Percentiles rank a stretch among this genome's conserved stretches.
Conservation (phyloP, 2,797 vertebrate species). For the Xerus rutilus region DNA sequence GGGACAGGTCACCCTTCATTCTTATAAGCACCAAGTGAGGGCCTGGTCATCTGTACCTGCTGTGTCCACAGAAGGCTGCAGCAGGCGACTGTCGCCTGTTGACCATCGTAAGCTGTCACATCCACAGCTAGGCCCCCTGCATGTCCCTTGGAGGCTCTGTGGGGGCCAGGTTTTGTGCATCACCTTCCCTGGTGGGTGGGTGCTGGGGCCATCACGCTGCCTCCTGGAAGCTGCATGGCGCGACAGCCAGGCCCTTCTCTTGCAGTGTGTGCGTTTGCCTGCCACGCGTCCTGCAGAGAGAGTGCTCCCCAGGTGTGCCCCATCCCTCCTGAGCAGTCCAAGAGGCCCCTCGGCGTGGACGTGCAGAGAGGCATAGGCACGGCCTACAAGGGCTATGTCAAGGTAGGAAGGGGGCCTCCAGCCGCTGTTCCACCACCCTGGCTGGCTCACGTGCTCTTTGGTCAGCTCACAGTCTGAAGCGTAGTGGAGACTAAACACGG, state of each 20-base stretch:
- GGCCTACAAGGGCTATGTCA: slow-evolving; percentile 97
- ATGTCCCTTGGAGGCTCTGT: neutral
- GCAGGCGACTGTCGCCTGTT: too few relatives aligned
- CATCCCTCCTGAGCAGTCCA: slow-evolving; percentile 96
- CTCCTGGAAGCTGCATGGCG: neutral
- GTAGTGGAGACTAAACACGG: neutral
- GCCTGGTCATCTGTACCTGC: too few relatives aligned
- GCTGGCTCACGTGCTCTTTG: neutral
- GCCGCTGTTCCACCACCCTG: neutral
- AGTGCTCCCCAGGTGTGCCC: slow-evolving; percentile 96
- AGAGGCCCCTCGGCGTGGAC: slow-evolving; percentile 97
- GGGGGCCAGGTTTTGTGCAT: neutral
- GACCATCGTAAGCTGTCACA: too few relatives aligned
- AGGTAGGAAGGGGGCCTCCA: slow-evolving; percentile 88
- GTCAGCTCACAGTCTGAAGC: too few relatives aligned
- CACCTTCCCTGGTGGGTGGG: neutral
- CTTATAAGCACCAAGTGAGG: fast-evolving
- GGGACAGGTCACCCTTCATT: neutral
- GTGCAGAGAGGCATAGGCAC: slow-evolving; percentile 98
- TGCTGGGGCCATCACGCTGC: neutral
- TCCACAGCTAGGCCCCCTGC: too few relatives aligned
- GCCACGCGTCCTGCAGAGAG: slow-evolving; percentile 97
- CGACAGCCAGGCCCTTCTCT: slow-evolving; percentile 68
- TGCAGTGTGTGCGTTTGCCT: slow-evolving; percentile 97
- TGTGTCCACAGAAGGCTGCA: too few relatives aligned